Evolutionary conservation across 1,140 invertebrate species (phyloP), one percentile per base, ranked within the genome.

Genomic region (Caenorhabditis briggsae): DNA sequence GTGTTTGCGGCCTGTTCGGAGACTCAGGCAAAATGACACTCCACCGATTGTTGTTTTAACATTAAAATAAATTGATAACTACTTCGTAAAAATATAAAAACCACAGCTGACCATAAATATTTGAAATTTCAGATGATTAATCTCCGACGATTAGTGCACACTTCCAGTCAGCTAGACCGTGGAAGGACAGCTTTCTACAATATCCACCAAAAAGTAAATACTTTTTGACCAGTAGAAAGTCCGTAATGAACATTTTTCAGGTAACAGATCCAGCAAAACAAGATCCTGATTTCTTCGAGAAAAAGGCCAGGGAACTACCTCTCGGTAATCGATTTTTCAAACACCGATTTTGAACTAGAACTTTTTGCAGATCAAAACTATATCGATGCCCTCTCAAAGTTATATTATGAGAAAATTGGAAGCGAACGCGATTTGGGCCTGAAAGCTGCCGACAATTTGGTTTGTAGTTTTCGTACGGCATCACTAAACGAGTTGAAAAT

Each of bases 271-370:
- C 91, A 41, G 87, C 48, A 9, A 84, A 88, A 20, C 91, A 92
- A 85, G 91, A 92, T 82, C 86, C 86, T 5, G 91, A 92, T 41
- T 92, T 89, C 84, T 92, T 92, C 82, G 91, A 92, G 82, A 92
- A 91, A 50, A 84, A 89, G 50, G 91, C 91, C 20, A 90, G 83
- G 18, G 87, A 86, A 50, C 61, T 92, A n/a, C 89, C 89, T 8
- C 46, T 92, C 5, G 90, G 91, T 92, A 46, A 65, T 82, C 46
- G 85, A 78, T 64, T 16, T n/a, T 43, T 88, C 74, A 46, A 16
- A 59, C 11, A 55, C 20, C 18, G 5, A 11, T 78, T 16, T 23
- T n/a, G 23, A 14, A 86, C 14, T 56, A 33, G 23, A 70, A 25
- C 41, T 9, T 46, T 87, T 65, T 90, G 85, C 58, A 92, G 91